Percentiles rank a stretch among this genome's conserved stretches.
Evolutionary conservation across 1,140 invertebrate species (phyloP).

Genomic region (Drosophila ercepeae): DNA sequence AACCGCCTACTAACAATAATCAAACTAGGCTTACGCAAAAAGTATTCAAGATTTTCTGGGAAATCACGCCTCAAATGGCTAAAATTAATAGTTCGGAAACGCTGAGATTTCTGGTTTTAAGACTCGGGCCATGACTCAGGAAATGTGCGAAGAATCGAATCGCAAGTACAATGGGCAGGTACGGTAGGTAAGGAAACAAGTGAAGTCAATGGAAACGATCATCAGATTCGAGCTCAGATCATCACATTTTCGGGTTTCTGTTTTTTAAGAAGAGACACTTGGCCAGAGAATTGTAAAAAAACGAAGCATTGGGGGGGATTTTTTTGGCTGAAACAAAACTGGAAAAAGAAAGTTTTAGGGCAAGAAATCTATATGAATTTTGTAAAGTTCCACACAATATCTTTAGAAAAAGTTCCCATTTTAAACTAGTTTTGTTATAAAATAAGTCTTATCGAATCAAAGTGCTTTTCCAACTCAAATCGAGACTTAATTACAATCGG

Average conservation of each 20-base stretch:
- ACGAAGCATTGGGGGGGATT: no score
- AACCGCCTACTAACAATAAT: not conserved
- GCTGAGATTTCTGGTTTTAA: slow-evolving; percentile 19
- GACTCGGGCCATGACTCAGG: slow-evolving; percentile 14
- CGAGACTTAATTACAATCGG: not conserved
- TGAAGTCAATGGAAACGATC: slow-evolving; percentile 1
- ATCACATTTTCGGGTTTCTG: not conserved
- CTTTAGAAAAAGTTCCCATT: not conserved
- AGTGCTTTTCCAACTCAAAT: not conserved
- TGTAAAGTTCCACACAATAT: no score
- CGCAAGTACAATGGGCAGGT: slow-evolving; percentile 9
- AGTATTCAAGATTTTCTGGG: slow-evolving; percentile 17
- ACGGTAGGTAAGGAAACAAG: slow-evolving; percentile 2
- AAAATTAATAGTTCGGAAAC: slow-evolving; percentile 26
- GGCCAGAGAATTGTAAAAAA: not conserved
- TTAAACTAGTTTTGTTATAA: not conserved
- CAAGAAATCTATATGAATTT: not conserved
- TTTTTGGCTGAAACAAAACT: not conserved
- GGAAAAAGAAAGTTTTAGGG: not conserved
- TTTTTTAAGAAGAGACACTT: not conserved
- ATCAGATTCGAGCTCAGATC: not conserved
- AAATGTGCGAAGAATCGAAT: slow-evolving; percentile 19
- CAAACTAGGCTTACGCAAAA: not conserved
- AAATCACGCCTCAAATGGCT: slow-evolving; percentile 8
- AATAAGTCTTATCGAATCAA: not conserved